phyloP scores from a whole-genome alignment of 2,113 vertebrate genomes.

The Phalacrocorax pelagicus region DNA sequence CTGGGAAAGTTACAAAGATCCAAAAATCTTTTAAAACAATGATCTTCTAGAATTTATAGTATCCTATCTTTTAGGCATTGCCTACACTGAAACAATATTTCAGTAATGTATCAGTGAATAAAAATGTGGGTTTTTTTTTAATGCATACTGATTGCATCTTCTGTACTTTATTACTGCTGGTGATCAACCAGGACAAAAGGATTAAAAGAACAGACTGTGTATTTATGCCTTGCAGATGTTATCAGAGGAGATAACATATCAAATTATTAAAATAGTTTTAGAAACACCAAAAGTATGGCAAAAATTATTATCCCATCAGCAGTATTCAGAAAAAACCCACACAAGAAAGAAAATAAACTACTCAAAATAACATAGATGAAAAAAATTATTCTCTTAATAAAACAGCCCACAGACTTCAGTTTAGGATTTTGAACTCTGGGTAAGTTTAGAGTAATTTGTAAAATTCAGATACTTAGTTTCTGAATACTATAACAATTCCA shows the following conservation, averaged over 20 bases:
- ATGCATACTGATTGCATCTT: not conserved
- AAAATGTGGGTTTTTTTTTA: not conserved
- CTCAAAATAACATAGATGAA: not conserved
- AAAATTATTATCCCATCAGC: not conserved
- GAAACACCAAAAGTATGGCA: not conserved
- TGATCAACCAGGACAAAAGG: not conserved
- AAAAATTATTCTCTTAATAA: not conserved
- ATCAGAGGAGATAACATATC: not conserved
- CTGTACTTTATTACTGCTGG: not conserved
- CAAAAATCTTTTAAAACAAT: not conserved
- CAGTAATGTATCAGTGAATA: not conserved
- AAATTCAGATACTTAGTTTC: not conserved
- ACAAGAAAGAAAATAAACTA: not conserved
- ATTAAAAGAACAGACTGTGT: conserved; percentile 7
- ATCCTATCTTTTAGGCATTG: not conserved
- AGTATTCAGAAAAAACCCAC: not conserved
- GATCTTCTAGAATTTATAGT: not conserved
- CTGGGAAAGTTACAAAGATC: not conserved
- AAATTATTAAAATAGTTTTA: not conserved
- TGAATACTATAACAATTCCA: not conserved
- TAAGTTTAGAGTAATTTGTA: not conserved
- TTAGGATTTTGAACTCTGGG: not conserved
- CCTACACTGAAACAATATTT: not conserved
- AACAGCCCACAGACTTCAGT: not conserved
- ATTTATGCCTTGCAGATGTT: not conserved